Conservation (phyloP, 2,113 vertebrate species). For the Hemibagrus wyckioides region DNA sequence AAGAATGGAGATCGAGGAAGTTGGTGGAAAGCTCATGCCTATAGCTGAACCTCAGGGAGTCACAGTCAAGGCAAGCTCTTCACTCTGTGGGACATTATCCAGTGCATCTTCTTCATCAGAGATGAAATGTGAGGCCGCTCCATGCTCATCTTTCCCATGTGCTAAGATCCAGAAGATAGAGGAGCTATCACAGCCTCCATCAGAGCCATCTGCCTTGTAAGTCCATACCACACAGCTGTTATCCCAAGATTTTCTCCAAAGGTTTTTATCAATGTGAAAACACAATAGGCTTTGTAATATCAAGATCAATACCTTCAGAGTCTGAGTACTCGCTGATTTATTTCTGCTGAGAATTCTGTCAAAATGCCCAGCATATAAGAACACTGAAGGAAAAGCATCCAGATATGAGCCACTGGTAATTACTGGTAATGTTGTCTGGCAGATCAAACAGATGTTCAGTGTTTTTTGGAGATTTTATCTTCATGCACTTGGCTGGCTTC, state of each 20-base stretch:
- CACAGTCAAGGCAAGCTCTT: neutral
- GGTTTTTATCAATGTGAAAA: neutral
- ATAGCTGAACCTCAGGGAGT: neutral
- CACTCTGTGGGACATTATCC: neutral
- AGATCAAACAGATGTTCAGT: neutral
- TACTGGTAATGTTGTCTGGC: neutral
- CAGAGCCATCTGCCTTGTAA: constrained; percentile 66
- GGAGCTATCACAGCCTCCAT: constrained; percentile 69
- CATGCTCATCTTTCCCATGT: constrained; percentile 69
- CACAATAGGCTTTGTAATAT: neutral
- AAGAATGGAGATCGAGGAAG: constrained; percentile 86
- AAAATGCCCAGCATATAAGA: neutral
- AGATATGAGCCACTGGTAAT: neutral
- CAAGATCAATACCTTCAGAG: neutral
- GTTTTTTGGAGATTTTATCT: neutral
- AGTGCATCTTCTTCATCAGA: constrained; percentile 3
- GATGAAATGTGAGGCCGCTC: constrained; percentile 41
- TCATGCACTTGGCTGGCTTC: neutral
- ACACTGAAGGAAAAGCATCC: neutral
- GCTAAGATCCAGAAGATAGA: constrained; percentile 92
- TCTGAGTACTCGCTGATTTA: neutral
- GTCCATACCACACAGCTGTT: neutral
- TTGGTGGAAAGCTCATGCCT: constrained; percentile 69
- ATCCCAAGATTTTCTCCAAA: neutral
- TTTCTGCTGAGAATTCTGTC: neutral